These are phyloP conservation scores for Sinocyclocheilus grahami DNA, from an alignment of 2,113 vertebrate species.

Conservation along the genomic window DNA sequence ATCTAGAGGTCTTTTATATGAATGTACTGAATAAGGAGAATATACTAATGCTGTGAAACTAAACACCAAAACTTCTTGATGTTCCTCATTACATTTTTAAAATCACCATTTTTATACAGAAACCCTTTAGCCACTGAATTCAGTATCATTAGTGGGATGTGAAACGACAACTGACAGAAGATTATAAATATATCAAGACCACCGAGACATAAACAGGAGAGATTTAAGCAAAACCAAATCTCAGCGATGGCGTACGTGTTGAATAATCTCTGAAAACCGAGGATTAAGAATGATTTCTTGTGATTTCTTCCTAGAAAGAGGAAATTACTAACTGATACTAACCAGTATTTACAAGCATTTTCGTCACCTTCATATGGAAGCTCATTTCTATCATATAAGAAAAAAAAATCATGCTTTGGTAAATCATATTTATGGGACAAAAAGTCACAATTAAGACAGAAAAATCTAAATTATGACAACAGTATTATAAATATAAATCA, in stretches of 20 bases:
- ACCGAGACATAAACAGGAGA: conserved; percentile 13
- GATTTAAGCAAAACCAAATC: conserved; percentile 21
- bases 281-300: neutral
- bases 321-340: neutral
- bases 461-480: too few relatives aligned
- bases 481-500: too few relatives aligned
- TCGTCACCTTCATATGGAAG: neutral
- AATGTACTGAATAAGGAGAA: conserved; percentile 7
- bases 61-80: conserved; percentile 5
- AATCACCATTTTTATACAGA: conserved; percentile 38
- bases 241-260: neutral
- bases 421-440: too few relatives aligned
- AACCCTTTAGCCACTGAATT: conserved; percentile 27
- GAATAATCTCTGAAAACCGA: neutral
- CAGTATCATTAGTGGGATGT: neutral
- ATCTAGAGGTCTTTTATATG: conserved; percentile 24
- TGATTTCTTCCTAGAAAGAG: neutral
- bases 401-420: neutral
- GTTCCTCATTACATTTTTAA: conserved; percentile 20
- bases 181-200: conserved; percentile 51
- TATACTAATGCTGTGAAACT: conserved; percentile 20
- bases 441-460: too few relatives aligned
- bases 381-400: neutral
- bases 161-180: conserved; percentile 6
- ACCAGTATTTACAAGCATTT: neutral